Base-by-base conservation (phyloP, 2,888 invertebrate genomes). In the Gerosis bhagava region DNA sequence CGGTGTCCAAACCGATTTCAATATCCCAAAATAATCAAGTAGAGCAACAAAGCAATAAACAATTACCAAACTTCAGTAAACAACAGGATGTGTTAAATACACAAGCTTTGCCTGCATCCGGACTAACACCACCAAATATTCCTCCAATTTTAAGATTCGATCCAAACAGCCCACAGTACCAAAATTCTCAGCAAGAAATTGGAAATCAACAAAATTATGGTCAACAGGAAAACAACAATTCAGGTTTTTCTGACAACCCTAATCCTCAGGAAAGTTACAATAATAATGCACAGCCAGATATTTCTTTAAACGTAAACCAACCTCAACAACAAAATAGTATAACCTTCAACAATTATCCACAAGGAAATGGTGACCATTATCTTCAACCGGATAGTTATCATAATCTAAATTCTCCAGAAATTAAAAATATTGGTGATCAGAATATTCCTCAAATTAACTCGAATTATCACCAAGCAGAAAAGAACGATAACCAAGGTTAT, bases 221-320 rank as follows among this genome's bases (percentile, higher is more conserved):
- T 22, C 24, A 42, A 34, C 47, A 52, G 39, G 40, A 37, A 35
- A 12, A 10, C 16, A 26, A 17, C n/a, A 11, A n/a, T n/a, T n/a
- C n/a, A n/a, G n/a, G n/a, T n/a, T n/a, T n/a, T n/a, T n/a, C n/a
- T n/a, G n/a, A n/a, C n/a, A n/a, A n/a, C n/a, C n/a, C n/a, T n/a
- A n/a, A n/a, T n/a, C n/a, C n/a, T n/a, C n/a, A n/a, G n/a, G n/a
- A n/a, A n/a, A n/a, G n/a, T n/a, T n/a, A n/a, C n/a, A n/a, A n/a
- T n/a, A n/a, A n/a, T n/a, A n/a, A n/a, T n/a, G n/a, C n/a, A n/a
- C n/a, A n/a, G n/a, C n/a, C n/a, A n/a, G n/a, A n/a, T n/a, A n/a
- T n/a, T n/a, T n/a, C n/a, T n/a, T n/a, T n/a, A n/a, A n/a, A n/a
- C n/a, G n/a, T n/a, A n/a, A n/a, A n/a, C n/a, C n/a, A n/a, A n/a